These are phyloP conservation scores for Holothuria scabra DNA, from an alignment of 53 echinoderm and acorn worm genomes.

Conservation along the genomic window DNA sequence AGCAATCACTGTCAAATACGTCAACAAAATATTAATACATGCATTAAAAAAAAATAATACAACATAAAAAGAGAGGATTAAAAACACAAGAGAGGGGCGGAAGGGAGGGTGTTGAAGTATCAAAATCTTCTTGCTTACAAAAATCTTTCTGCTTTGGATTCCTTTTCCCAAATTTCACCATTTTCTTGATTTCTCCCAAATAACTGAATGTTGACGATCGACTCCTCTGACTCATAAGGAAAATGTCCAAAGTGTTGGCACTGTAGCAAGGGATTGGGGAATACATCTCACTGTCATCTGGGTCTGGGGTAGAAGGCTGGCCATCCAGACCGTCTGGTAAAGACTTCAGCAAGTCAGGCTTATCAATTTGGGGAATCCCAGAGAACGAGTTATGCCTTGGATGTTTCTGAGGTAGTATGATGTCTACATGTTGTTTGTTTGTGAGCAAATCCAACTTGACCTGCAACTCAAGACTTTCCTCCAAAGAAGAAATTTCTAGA, in stretches of 20 bases:
- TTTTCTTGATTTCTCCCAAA: slow-evolving; percentile 69
- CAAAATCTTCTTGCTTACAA: slow-evolving; percentile 60
- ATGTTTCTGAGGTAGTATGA: slow-evolving; percentile 27
- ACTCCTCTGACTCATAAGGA: slow-evolving; percentile 40
- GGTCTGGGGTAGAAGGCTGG: neutral
- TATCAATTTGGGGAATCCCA: neutral
- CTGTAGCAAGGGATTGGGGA: slow-evolving; percentile 58
- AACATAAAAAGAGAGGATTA: no score
- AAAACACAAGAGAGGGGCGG: neutral
- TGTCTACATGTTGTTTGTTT: slow-evolving; percentile 21
- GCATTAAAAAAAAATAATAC: no score
- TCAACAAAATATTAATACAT: no score
- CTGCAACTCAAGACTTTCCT: slow-evolving; percentile 18
- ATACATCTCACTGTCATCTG: slow-evolving; percentile 11
- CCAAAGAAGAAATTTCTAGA: neutral
- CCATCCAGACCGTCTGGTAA: slow-evolving; percentile 23
- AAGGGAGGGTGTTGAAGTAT: neutral
- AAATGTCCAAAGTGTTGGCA: slow-evolving; percentile 48
- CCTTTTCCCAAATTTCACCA: slow-evolving; percentile 51
- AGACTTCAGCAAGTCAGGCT: slow-evolving; percentile 32
- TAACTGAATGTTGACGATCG: slow-evolving; percentile 65
- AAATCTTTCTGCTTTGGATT: slow-evolving; percentile 64
- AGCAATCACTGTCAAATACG: no score
- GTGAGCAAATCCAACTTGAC: slow-evolving; percentile 24
- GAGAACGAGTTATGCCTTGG: slow-evolving; percentile 1